Percentiles rank a stretch among this genome's conserved stretches.
phyloP scores from a whole-genome alignment of 2,888 invertebrate species.

The Aporophyla nigra region DNA sequence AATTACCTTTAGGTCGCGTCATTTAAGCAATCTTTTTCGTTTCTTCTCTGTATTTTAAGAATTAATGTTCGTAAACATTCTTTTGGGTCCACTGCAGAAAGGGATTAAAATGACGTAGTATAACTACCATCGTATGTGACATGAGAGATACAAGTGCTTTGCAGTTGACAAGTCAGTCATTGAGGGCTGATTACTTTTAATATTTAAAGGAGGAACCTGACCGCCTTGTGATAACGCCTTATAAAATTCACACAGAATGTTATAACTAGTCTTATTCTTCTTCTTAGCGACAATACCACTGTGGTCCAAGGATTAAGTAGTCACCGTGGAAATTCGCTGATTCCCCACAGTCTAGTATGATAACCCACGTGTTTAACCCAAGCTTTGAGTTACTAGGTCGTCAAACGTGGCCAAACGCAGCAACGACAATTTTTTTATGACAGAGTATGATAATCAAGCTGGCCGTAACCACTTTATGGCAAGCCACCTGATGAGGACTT shows the following conservation, averaged over 20 bases:
- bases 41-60: background rate
- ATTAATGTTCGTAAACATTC: background rate
- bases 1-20: background rate
- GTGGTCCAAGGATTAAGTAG: no score
- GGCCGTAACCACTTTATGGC: no score
- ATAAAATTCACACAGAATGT: background rate
- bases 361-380: background rate
- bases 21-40: background rate
- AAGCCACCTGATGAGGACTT: no score
- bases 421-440: background rate
- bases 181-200: background rate
- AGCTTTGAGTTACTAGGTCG: background rate
- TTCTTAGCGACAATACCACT: no score
- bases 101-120: background rate
- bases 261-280: background rate
- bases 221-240: no score
- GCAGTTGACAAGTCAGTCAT: background rate
- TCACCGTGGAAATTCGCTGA: no score
- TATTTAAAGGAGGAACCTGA: background rate
- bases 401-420: background rate
- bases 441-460: background rate
- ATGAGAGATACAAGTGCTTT: background rate
- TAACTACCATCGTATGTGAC: background rate
- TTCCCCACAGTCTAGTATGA: no score
- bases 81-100: background rate